Evolutionary conservation across 2,113 vertebrate species (phyloP).

Genomic region (Eublepharis macularius): DNA sequence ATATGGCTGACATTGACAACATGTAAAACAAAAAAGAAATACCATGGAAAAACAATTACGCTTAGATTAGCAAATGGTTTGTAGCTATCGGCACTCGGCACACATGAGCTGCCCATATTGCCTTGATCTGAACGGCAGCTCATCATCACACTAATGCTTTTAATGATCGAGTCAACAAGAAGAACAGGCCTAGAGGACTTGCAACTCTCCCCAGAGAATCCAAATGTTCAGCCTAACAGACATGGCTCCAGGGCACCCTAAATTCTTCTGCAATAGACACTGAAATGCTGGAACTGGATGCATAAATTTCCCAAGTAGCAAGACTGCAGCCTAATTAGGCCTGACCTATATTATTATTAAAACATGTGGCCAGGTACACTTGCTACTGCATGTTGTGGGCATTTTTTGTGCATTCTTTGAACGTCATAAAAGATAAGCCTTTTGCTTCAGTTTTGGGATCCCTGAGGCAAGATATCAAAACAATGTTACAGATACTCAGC

Average conservation of each 20-base stretch:
- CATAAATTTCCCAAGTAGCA: neutral
- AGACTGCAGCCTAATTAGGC: neutral
- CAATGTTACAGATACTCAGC: rapidly evolving
- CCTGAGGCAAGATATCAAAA: neutral
- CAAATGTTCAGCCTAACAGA: neutral
- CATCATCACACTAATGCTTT: neutral
- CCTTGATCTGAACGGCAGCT: neutral
- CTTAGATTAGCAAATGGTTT: neutral
- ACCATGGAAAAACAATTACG: neutral
- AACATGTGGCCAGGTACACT: neutral
- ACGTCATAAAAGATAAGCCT: neutral
- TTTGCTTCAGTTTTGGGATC: neutral
- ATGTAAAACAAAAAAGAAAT: neutral
- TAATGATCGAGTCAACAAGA: neutral
- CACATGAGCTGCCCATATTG: neutral
- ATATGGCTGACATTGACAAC: neutral
- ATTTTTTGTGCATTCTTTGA: neutral
- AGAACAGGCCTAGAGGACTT: neutral
- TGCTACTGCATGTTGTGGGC: neutral
- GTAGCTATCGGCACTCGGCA: neutral
- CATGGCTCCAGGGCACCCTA: neutral
- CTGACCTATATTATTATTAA: neutral
- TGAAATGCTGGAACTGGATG: neutral
- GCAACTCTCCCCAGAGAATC: neutral
- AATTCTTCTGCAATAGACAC: neutral